Percentiles rank a stretch among this genome's conserved stretches.
These are phyloP conservation scores for Scelioninae gen. 1 DNA, from an alignment of 2,888 invertebrate genomes.

Conservation along the genomic window DNA sequence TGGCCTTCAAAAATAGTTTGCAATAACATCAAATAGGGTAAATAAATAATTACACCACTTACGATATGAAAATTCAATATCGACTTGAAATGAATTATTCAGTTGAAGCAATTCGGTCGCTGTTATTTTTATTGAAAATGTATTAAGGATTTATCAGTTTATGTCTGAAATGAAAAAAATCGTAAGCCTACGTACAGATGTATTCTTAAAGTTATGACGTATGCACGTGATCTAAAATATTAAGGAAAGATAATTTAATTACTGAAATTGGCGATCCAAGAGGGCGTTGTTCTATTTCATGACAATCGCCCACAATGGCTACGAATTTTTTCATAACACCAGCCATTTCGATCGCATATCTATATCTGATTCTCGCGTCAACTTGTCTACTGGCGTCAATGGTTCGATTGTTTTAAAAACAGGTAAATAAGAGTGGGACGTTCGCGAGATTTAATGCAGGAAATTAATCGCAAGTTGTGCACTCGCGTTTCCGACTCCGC, in stretches of 20 bases:
- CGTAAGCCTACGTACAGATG: background rate
- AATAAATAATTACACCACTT: too few species aligned
- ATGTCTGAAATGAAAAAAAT: conserved; percentile 23
- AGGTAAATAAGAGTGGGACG: conserved; percentile 13
- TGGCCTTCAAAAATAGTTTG: too few species aligned
- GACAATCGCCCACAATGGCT: conserved; percentile 34
- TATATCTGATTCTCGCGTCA: conserved; percentile 19
- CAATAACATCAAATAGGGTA: too few species aligned
- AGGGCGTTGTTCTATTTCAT: conserved; percentile 8
- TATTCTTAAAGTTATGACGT: conserved; percentile 21
- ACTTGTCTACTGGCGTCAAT: conserved; percentile 19
- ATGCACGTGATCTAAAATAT: background rate
- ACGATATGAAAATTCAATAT: too few species aligned
- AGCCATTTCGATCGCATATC: background rate
- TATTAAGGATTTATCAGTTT: conserved; percentile 11
- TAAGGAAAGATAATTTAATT: background rate
- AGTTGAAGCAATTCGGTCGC: background rate
- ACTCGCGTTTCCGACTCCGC: conserved; percentile 26
- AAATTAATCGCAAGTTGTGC: conserved; percentile 44
- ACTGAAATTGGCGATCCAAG: conserved; percentile 11
- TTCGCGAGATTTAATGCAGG: conserved; percentile 16
- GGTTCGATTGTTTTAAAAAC: conserved; percentile 24
- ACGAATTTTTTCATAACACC: conserved; percentile 1
- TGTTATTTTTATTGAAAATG: background rate
- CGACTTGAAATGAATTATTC: conserved; percentile 1